Base-by-base conservation (phyloP, 2,113 vertebrate species). In the Rostratula benghalensis region DNA sequence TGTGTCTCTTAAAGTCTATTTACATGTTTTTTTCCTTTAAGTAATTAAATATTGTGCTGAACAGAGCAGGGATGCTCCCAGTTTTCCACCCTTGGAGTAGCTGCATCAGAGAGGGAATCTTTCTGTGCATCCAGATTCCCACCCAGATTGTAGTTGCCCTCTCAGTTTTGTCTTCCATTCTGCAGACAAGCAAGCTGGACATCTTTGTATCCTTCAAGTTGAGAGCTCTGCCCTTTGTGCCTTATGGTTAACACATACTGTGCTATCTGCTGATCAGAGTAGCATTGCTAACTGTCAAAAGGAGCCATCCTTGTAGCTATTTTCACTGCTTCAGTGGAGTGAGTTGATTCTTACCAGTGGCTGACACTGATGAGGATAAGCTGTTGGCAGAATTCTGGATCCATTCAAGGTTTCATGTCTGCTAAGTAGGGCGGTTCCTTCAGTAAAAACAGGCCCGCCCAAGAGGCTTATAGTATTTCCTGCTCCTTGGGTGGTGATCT, bases 401-500 rank as follows among this genome's bases (percentile, higher is more conserved):
- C 50, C 28, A 24, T 59, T 80, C 37, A 78, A 45, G 56, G 71
- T 93, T 91, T 89, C 7, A 0, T 53, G 57, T 83, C 33, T 83
- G 59, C 65, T 53, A 59, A 59, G 11, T 53, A 65, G 88, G 89
- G 83, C 46, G 63, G 50, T 51, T 91, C 59, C 73, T 92, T 57
- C 67, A 79, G 41, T 50, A 89, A 68, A 90, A 84, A 87, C 89
- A 89, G 90, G 37, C 69, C 90, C 30, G 50, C 94, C 83, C 87
- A 85, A 63, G 46, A 78, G 74, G 89, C 63, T 89, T 7, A 6
- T 27, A 10, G 6, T 68, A 33, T 75, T 93, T 94, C 77, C 93
- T 94, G 59, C 89, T 96, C 33, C 70, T 94, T 94, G 92, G 89
- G 83, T 94, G 94, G 91, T 89, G 94, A 96, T 96, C 90, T 90